Conservation (phyloP, 2,888 invertebrate species). For the Camponotus fellah region DNA sequence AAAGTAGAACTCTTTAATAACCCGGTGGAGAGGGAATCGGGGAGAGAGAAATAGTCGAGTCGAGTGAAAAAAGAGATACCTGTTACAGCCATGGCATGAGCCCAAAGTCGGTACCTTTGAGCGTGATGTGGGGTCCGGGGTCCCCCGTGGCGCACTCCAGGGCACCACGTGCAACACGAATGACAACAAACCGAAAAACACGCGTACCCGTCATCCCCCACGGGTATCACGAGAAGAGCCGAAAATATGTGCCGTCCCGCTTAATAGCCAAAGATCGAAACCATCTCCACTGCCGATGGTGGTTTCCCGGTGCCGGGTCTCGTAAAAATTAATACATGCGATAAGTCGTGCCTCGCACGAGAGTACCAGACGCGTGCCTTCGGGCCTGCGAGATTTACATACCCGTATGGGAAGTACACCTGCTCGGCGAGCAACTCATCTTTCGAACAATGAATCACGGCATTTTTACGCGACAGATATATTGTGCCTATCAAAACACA, state of each 20-base stretch:
- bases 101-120: conserved; percentile 78
- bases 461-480: conserved; percentile 52
- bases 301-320: conserved; percentile 43
- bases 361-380: conserved; percentile 67
- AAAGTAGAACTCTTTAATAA: conserved; percentile 35
- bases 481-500: conserved; percentile 18
- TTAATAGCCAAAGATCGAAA: conserved; percentile 65
- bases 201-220: conserved; percentile 66
- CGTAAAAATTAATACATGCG: conserved; percentile 64
- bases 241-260: conserved; percentile 63
- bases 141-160: conserved; percentile 74
- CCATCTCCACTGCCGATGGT: conserved; percentile 21
- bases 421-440: conserved; percentile 58
- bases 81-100: conserved; percentile 54
- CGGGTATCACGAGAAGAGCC: conserved; percentile 57
- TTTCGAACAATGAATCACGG: conserved; percentile 41
- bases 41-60: conserved; percentile 38
- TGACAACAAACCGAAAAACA: conserved; percentile 79
- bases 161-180: conserved; percentile 75
- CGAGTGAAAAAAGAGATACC: conserved; percentile 53
- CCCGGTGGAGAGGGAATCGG: neutral
- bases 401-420: conserved; percentile 66
- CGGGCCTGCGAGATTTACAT: conserved; percentile 69
- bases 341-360: conserved; percentile 62
- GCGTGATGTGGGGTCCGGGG: conserved; percentile 77